Evolutionary conservation across 2,113 vertebrate genomes (phyloP), one percentile per base, ranked within the genome.

Genomic region (Mesoclemmys tuberculata): DNA sequence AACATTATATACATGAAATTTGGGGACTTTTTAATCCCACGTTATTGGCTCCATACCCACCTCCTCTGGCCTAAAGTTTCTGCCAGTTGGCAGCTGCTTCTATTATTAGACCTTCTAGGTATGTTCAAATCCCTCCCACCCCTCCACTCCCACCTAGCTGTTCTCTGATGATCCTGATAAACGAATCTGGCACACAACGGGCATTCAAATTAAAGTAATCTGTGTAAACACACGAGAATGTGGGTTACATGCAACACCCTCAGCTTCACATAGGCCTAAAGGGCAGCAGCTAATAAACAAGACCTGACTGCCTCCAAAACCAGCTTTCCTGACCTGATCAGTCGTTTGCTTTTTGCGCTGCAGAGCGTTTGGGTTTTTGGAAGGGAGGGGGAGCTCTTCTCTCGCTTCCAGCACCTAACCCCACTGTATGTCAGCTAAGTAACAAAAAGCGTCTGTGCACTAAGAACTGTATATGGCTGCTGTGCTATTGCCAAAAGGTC

Each of bases 371-470:
- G 78, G 93, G 95, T 94, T 90, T 87, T 61, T 94, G 85, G 92
- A 1, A 0, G 85, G 78, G 85, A 81, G 41, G 75, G 92, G 94
- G 21, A 95, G 95, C 80, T 74, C 64, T 51, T 94, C 95, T 95
- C 58, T 61, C 0, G 21, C 19, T 68, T 95, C 29, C 61, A 91
- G 79, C 3, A 31, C 52, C 91, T 51, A 94, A 87, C 55, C 44
- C 94, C 4, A 1, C 54, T 93, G 87, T 84, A 90, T 93, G 52
- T 93, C 87, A 38, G 24, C 46, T 84, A 94, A 93, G 81, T 92
- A 93, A 97, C 93, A 95, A 29, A 85, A 94, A 93, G 78, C 89
- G 96, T 97, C 90, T 89, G 87, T 95, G 85, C 93, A 74, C 90
- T 85, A 90, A 92, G 82, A 92, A 35, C 46, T 85, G 48, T 55